Percentiles rank a stretch among this genome's conserved stretches.
Evolutionary conservation across 2,888 invertebrate species (phyloP).

Genomic region (Dolomedes plantarius): DNA sequence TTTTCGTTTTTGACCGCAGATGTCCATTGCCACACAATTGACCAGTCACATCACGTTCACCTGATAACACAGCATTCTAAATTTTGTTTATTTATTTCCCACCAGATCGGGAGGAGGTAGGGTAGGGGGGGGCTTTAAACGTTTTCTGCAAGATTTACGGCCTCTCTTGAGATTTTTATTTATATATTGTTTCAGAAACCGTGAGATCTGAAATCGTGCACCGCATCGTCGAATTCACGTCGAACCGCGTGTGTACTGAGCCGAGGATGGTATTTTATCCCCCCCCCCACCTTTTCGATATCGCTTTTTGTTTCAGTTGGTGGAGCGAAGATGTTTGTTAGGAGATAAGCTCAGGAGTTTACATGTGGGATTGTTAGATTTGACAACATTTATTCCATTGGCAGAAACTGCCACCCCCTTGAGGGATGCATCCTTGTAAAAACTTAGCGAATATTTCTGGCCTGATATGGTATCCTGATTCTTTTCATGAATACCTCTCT

Average conservation of each 20-base stretch:
- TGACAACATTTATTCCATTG: background rate
- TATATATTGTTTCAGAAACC: conserved; percentile 10
- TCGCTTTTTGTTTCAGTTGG: conserved; percentile 1
- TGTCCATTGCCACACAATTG: conserved; percentile 4
- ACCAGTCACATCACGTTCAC: background rate
- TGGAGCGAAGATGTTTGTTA: background rate
- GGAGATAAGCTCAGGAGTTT: background rate
- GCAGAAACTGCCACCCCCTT: no score
- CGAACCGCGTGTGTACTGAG: background rate
- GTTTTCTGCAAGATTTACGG: conserved; percentile 13
- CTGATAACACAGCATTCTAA: background rate
- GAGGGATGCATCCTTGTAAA: no score
- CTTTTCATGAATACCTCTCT: no score
- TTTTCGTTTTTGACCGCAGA: background rate
- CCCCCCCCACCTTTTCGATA: background rate
- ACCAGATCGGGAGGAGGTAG: background rate
- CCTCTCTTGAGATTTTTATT: background rate
- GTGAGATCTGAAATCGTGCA: background rate
- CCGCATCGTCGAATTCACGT: background rate
- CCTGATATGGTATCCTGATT: no score
- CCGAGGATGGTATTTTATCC: background rate
- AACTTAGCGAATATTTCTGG: no score
- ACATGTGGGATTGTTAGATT: background rate
- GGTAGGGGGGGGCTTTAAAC: background rate
- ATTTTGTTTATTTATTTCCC: background rate